Base-by-base conservation (phyloP, 37 sponge, comb jelly and placozoan genomes). In the Hexactinellida sp. region DNA sequence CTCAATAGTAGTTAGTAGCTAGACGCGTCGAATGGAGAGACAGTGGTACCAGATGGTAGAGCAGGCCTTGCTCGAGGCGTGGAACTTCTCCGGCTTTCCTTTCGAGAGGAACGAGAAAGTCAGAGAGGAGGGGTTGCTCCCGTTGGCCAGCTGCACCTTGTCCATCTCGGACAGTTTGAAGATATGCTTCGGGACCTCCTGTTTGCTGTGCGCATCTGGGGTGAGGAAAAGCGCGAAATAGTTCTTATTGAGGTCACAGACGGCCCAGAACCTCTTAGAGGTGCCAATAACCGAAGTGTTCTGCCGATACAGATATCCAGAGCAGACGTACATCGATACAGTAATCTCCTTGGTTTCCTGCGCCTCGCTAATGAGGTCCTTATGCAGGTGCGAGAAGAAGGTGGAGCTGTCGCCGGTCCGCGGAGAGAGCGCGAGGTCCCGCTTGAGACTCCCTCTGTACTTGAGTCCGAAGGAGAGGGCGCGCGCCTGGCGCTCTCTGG, bases 211-310 rank as follows among this genome's bases (percentile, higher is more conserved):
- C 36, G 93, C 96, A 82, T 87, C 85, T 84, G 89, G 37, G 55
- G 90, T 82, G 47, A 92, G 85, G 55, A 94, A 96, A 84, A 94
- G 94, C 36, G 92, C 91, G 36, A 93, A 39, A 54, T 87, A 92
- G 21, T 90, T 85, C 63, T 87, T 82, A 37, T 54, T 82, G 39
- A 91, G 88, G 82, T 96, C 97, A 7, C 94, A 85, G 0, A 94
- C 91, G 87, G 92, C 94, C 97, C 97, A 96, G 54, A 94, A 54
- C 55, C 85, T 87, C 47, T 86, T 89, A 92, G 94, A 96, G 37
- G 51, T 25, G 3, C 76, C 76, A n/a, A 63, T 63, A n/a, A 63
- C 76, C 30, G 76, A 23, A 32, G 3, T 63, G 76, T 63, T 63
- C 34, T 63, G 76, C 5, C 76, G 76, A n/a, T 63, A 63, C 76